phyloP scores from a whole-genome alignment of 64 coral and sea anemone genomes.

The Astreopora myriophthalma region DNA sequence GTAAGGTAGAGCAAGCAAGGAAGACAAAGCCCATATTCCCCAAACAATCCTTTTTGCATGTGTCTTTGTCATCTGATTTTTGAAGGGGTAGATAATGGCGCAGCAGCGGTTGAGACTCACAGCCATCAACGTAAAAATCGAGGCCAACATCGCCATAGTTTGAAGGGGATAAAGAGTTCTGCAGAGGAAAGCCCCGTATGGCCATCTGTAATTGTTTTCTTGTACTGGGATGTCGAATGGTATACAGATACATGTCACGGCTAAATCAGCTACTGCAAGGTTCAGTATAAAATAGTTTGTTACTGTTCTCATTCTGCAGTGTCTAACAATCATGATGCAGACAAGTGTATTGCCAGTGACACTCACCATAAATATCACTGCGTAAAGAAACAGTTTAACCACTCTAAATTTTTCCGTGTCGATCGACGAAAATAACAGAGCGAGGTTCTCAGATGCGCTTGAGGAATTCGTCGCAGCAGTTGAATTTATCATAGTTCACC shows the following conservation, averaged over 20 bases:
- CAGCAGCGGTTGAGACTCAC: slow-evolving; percentile 50
- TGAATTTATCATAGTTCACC: neutral
- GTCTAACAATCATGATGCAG: neutral
- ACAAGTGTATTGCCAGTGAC: slow-evolving; percentile 28
- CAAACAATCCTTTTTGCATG: slow-evolving; percentile 51
- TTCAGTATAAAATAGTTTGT: slow-evolving; percentile 44
- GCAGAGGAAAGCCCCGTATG: neutral
- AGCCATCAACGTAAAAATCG: slow-evolving; percentile 14
- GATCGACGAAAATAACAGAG: neutral
- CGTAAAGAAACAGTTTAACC: neutral
- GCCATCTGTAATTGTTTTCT: slow-evolving; percentile 31
- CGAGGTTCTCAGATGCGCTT: neutral
- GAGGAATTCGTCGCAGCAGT: neutral
- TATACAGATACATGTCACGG: slow-evolving; percentile 13
- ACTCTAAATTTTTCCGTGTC: neutral
- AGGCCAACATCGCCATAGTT: slow-evolving; percentile 16
- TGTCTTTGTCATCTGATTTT: slow-evolving; percentile 39
- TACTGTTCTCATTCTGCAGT: neutral
- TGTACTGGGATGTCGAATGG: slow-evolving; percentile 31
- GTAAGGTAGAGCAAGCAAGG: slow-evolving; percentile 42
- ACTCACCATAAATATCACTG: neutral
- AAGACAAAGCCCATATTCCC: slow-evolving; percentile 61
- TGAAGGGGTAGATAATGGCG: slow-evolving; percentile 68
- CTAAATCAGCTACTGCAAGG: slow-evolving; percentile 19
- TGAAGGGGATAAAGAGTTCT: slow-evolving; percentile 10